A percentile compares a stretch with the other conserved stretches of the same genome.
Conservation (phyloP, 2,797 vertebrate species). For the Phoebastria nigripes region DNA sequence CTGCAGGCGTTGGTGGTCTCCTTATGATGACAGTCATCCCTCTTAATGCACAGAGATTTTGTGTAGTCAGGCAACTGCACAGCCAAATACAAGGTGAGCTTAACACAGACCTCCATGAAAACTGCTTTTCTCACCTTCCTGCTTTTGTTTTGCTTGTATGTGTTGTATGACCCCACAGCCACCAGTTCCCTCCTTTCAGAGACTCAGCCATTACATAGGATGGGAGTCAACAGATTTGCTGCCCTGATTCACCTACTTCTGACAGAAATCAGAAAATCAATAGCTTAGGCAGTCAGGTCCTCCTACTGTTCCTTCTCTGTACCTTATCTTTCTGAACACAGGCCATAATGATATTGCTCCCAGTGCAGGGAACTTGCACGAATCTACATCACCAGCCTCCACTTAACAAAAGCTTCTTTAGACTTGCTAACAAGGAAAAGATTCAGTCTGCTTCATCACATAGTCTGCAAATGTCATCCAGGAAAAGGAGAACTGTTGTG, state of each 20-base stretch:
- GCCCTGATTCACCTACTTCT: background rate
- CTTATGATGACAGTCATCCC: background rate
- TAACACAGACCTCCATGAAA: background rate
- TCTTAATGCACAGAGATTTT: background rate
- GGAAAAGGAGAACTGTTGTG: background rate
- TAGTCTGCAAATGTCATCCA: background rate
- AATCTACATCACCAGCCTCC: background rate
- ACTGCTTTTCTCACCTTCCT: background rate
- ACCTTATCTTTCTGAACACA: background rate
- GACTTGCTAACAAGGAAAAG: background rate
- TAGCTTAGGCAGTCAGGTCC: background rate
- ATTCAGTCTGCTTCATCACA: background rate
- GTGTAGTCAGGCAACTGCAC: background rate
- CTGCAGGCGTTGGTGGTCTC: background rate
- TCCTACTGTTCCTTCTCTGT: background rate
- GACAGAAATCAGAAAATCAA: background rate
- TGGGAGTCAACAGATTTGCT: background rate
- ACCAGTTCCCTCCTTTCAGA: background rate
- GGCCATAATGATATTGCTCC: background rate
- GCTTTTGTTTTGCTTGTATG: background rate
- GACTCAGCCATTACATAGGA: background rate
- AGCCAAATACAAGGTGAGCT: background rate
- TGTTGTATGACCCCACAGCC: background rate
- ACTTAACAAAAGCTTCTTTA: background rate
- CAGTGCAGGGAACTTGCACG: background rate